Percentiles rank a stretch among this genome's conserved stretches.
Evolutionary conservation across 2,797 vertebrate species (phyloP).

Genomic region (Parotocinclus haroldoi): DNA sequence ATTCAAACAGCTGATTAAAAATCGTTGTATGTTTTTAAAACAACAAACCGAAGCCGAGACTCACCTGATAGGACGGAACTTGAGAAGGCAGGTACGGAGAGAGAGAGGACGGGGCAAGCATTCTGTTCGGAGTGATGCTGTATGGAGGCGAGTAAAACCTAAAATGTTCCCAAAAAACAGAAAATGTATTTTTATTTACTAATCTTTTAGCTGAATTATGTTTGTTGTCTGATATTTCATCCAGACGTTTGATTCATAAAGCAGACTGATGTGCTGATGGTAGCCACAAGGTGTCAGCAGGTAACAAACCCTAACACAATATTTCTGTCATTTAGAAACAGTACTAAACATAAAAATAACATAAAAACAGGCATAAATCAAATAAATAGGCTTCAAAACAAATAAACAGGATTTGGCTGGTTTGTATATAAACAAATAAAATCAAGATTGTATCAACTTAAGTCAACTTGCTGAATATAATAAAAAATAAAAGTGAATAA

Average conservation of each 20-base stretch:
- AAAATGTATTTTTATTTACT: not conserved
- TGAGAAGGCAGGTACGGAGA: slow-evolving; percentile 48
- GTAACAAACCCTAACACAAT: not conserved
- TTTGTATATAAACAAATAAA: too few species aligned
- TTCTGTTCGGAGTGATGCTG: slow-evolving; percentile 80
- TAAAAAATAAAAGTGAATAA: too few species aligned
- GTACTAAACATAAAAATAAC: too few species aligned
- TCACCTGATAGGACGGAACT: slow-evolving; percentile 44
- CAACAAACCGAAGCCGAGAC: not conserved
- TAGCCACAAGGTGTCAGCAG: slow-evolving; percentile 14
- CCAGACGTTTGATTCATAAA: not conserved
- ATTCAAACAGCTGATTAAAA: not conserved
- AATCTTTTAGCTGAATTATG: not conserved
- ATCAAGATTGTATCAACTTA: too few species aligned
- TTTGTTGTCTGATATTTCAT: too few species aligned
- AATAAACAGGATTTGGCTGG: too few species aligned
- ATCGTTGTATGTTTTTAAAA: not conserved
- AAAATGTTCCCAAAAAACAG: not conserved
- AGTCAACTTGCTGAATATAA: too few species aligned
- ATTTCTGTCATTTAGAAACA: too few species aligned
- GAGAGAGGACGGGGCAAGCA: slow-evolving; percentile 56
- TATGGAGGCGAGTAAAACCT: slow-evolving; percentile 89
- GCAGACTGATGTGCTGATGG: not conserved
- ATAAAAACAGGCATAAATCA: too few species aligned
- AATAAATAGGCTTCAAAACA: too few species aligned